Conservation (phyloP, 2,888 invertebrate genomes). For the Cheilosia pagana region DNA sequence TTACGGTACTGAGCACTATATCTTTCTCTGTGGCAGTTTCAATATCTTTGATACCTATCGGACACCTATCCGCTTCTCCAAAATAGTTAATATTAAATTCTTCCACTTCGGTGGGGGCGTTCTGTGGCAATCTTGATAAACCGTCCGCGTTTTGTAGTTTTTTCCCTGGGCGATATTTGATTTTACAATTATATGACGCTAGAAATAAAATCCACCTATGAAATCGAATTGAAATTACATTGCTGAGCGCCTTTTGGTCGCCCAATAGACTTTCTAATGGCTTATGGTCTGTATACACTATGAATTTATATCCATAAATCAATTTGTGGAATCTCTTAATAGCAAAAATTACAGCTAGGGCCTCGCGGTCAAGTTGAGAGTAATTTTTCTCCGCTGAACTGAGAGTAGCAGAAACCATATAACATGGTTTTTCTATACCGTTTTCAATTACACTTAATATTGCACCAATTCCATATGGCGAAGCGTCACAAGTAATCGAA, state of each 20-base stretch:
- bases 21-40: conserved; percentile 4
- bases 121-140: conserved; percentile 47
- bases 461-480: conserved; percentile 56
- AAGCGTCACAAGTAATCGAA: conserved; percentile 44
- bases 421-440: conserved; percentile 47
- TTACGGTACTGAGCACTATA: neutral
- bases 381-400: conserved; percentile 56
- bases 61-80: neutral
- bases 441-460: conserved; percentile 21
- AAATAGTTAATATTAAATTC: conserved; percentile 13
- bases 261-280: conserved; percentile 55
- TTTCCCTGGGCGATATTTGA: conserved; percentile 19
- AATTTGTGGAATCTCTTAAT: conserved; percentile 54
- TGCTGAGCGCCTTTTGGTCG: conserved; percentile 54
- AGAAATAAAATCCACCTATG: conserved; percentile 62
- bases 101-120: conserved; percentile 15
- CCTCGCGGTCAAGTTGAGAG: conserved; percentile 48
- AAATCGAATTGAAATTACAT: conserved; percentile 51
- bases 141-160: conserved; percentile 51
- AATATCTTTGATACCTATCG: conserved; percentile 12
- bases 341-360: conserved; percentile 48
- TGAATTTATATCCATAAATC: conserved; percentile 42
- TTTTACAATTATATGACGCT: conserved; percentile 4
- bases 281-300: conserved; percentile 48
- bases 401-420: conserved; percentile 29